Base-by-base conservation (phyloP, 2,888 invertebrate genomes). In the Synergus umbraculus region DNA sequence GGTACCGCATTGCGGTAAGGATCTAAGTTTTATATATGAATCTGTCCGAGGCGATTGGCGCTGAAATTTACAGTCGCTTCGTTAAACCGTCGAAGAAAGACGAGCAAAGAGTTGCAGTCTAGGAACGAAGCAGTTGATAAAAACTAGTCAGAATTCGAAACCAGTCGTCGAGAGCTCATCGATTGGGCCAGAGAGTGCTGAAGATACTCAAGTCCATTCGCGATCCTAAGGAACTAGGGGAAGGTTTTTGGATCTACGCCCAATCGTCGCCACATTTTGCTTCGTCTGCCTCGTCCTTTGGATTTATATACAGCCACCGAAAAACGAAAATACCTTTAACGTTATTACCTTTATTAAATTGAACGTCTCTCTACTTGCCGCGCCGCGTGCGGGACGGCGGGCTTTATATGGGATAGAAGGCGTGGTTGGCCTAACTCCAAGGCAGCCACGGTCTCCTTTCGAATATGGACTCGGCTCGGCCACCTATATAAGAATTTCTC, bases 271-370 rank as follows among this genome's bases (percentile, higher is more conserved):
- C 91, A 89, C 90, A 90, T 89, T 87, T 89, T 85, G 83, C 84
- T 84, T 83, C 83, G 83, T 86, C 83, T 83, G 80, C 76, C 83
- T 65, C 78, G 80, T 82, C 86, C 76, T 64, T 66, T 69, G 81
- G 83, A 88, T 87, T 88, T 89, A 87, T 87, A 83, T 84, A 78
- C 83, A 78, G 80, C 81, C 66, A 78, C 80, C 79, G 86, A 88
- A 88, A 89, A 87, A 89, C 88, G 87, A 88, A 88, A 89, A 90
- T 90, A 91, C 90, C 89, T 89, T 89, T 89, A 88, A 90, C 87
- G 87, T 89, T 91, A 91, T 91, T 91, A 90, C 90, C 90, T 91
- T 92, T 91, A 92, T 92, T 91, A 91, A 91, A 91, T 91, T 89
- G 88, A 88, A 89, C 87, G 86, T 87, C 87, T 83, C 84, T 83